Evolutionary conservation across 2,797 vertebrate genomes (phyloP).

Genomic region (Alauda arvensis): DNA sequence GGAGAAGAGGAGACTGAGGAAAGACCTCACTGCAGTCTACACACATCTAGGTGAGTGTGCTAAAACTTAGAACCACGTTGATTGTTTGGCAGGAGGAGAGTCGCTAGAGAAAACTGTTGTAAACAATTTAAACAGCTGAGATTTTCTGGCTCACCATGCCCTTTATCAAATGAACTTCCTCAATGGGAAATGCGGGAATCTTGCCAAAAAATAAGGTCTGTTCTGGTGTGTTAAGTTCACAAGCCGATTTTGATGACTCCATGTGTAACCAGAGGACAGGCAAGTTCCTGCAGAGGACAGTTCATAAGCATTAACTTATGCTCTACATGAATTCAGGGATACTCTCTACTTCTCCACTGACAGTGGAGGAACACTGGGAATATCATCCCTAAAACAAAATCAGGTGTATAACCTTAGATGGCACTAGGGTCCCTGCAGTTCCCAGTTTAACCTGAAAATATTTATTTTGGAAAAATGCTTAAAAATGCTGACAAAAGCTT

Average conservation of each 20-base stretch:
- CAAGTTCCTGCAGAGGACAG: not conserved
- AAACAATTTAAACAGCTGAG: not conserved
- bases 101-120: not conserved
- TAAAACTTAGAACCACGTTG: not conserved
- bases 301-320: not conserved
- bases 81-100: conserved; percentile 2
- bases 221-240: not conserved
- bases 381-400: not conserved
- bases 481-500: not conserved
- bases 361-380: not conserved
- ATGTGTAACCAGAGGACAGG: not conserved
- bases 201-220: not conserved
- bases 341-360: not conserved
- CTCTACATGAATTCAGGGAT: not conserved
- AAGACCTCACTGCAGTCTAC: not conserved
- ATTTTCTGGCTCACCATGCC: not conserved
- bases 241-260: not conserved
- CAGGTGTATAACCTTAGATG: not conserved
- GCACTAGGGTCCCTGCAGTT: not conserved
- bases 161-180: conserved; percentile 22
- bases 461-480: not conserved
- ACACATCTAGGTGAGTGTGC: not conserved
- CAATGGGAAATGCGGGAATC: not conserved
- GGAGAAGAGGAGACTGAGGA: not conserved
- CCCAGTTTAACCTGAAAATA: not conserved